Evolutionary conservation across 2,113 vertebrate genomes (phyloP).

Genomic region (Oplegnathus fasciatus): DNA sequence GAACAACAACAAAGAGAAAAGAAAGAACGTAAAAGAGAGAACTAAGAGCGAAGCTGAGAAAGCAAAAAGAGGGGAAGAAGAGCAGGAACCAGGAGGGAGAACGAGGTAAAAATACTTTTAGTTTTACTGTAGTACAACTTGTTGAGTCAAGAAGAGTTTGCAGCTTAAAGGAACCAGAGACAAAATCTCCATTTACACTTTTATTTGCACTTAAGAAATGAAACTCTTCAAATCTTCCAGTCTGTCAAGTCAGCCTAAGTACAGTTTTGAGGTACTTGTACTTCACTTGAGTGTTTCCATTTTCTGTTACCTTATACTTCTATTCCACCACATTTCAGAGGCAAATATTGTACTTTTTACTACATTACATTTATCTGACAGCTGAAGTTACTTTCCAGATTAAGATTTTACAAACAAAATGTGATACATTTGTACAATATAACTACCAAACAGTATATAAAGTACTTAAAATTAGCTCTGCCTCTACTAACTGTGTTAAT

Average conservation of each 20-base stretch:
- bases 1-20: conserved; percentile 51
- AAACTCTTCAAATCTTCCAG: neutral
- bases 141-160: neutral
- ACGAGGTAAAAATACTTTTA: conserved; percentile 68
- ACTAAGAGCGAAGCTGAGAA: conserved; percentile 18
- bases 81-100: conserved; percentile 33
- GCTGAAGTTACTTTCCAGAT: neutral
- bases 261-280: neutral
- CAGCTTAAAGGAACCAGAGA: neutral
- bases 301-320: neutral
- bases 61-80: conserved; percentile 40
- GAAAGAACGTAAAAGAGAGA: conserved; percentile 36
- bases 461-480: neutral
- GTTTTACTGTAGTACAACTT: neutral
- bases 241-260: neutral
- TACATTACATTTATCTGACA: neutral
- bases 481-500: neutral
- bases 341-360: neutral
- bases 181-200: neutral
- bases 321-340: neutral
- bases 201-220: neutral
- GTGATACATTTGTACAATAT: neutral
- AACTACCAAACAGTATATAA: neutral
- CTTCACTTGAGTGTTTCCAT: neutral
- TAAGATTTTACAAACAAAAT: neutral